A percentile compares a stretch with the other conserved stretches of the same genome.
phyloP scores from a whole-genome alignment of 2,113 vertebrate genomes.

The Bubo scandiacus region DNA sequence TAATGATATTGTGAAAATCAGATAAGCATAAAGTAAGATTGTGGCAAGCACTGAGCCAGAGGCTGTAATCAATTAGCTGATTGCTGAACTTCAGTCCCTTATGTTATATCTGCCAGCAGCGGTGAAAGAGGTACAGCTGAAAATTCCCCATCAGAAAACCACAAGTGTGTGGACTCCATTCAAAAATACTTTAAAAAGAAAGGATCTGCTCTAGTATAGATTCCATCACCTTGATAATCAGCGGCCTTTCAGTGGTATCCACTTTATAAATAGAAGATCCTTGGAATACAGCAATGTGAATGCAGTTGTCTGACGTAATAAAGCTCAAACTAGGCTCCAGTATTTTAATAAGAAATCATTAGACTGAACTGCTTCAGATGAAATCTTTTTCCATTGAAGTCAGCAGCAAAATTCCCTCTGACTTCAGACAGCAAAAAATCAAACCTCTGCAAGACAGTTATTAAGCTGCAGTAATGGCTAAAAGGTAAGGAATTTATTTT shows the following conservation, averaged over 20 bases:
- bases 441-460: neutral
- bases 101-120: neutral
- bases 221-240: neutral
- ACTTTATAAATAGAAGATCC: neutral
- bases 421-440: neutral
- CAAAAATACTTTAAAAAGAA: neutral
- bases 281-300: neutral
- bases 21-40: neutral
- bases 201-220: neutral
- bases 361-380: neutral
- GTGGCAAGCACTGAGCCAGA: neutral
- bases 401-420: neutral
- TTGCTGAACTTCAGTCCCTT: neutral
- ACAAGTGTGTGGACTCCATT: neutral
- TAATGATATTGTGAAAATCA: neutral
- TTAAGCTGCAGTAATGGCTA: neutral
- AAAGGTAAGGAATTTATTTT: slow-evolving; percentile 34
- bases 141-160: neutral
- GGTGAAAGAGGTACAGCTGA: neutral
- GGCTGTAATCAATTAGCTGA: slow-evolving; percentile 4
- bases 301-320: neutral
- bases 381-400: neutral
- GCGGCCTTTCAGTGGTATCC: neutral
- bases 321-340: neutral
- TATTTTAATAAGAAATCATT: slow-evolving; percentile 35